A percentile compares a stretch with the other conserved stretches of the same genome.
phyloP scores from a whole-genome alignment of 2,797 vertebrate species.

The Danio tinwini region DNA sequence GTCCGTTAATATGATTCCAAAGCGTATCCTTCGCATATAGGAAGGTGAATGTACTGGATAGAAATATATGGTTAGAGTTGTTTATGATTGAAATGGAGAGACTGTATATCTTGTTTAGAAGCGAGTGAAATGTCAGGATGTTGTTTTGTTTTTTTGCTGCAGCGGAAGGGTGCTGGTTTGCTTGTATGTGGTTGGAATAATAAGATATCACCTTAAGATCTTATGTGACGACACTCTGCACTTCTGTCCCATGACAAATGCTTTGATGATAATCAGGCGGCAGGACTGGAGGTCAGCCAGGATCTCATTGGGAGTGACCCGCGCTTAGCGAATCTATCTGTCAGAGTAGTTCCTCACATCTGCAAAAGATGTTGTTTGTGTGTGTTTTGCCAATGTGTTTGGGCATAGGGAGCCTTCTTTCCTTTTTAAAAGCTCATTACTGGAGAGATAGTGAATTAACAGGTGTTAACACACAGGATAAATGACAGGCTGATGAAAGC shows the following conservation, averaged over 20 bases:
- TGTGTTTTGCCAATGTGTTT: constrained; percentile 42
- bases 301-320: constrained; percentile 40
- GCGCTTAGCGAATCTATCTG: constrained; percentile 4
- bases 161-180: background rate
- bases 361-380: constrained; percentile 24
- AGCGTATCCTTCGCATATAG: constrained; percentile 4
- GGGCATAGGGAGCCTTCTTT: constrained; percentile 44
- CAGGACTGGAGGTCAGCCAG: constrained; percentile 34
- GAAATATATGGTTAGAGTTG: background rate
- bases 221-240: constrained; percentile 33
- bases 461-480: constrained; percentile 62
- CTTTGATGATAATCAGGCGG: constrained; percentile 51
- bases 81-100: constrained; percentile 10
- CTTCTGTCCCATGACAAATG: constrained; percentile 41
- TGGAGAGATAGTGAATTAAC: constrained; percentile 58
- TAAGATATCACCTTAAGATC: constrained; percentile 50
- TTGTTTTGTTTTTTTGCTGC: background rate
- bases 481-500: constrained; percentile 57
- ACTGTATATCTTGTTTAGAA: constrained; percentile 6
- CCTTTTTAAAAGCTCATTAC: constrained; percentile 60
- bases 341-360: constrained; percentile 30
- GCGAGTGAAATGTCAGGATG: background rate
- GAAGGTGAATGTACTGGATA: background rate
- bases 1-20: constrained; percentile 20
- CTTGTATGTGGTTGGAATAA: constrained; percentile 40